phyloP scores from a whole-genome alignment of 2,113 vertebrate species.

The Stegostoma tigrinum region DNA sequence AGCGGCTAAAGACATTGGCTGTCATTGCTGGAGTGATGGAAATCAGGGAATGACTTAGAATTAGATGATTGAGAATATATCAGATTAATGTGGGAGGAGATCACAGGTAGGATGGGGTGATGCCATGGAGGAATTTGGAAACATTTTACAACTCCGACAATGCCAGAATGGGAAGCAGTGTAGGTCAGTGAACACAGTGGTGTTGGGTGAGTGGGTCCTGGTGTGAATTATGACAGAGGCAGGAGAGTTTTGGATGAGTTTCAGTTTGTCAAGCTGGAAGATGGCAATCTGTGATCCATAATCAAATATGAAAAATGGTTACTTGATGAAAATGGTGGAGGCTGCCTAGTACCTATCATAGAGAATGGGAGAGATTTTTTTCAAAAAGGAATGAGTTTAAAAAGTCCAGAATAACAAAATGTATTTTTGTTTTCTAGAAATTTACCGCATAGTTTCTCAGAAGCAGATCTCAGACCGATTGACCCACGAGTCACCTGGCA shows the following conservation, averaged over 20 bases:
- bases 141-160: too few species aligned
- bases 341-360: not conserved
- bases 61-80: too few species aligned
- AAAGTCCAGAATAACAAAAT: not conserved
- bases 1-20: too few species aligned
- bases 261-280: not conserved
- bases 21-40: too few species aligned
- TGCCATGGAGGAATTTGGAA: too few species aligned
- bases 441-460: conserved; percentile 95
- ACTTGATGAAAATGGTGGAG: not conserved
- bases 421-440: conserved; percentile 65
- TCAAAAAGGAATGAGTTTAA: not conserved
- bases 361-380: too few species aligned
- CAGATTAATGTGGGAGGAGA: too few species aligned
- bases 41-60: too few species aligned
- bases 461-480: conserved; percentile 98
- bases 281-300: not conserved
- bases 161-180: too few species aligned
- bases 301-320: not conserved
- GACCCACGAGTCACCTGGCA: conserved; percentile 94
- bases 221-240: not conserved
- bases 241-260: not conserved
- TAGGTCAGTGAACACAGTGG: too few species aligned
- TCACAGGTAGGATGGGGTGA: too few species aligned
- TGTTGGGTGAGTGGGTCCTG: not conserved